phyloP scores from a whole-genome alignment of 2,797 vertebrate species.

The Sebastes taczanowskii region DNA sequence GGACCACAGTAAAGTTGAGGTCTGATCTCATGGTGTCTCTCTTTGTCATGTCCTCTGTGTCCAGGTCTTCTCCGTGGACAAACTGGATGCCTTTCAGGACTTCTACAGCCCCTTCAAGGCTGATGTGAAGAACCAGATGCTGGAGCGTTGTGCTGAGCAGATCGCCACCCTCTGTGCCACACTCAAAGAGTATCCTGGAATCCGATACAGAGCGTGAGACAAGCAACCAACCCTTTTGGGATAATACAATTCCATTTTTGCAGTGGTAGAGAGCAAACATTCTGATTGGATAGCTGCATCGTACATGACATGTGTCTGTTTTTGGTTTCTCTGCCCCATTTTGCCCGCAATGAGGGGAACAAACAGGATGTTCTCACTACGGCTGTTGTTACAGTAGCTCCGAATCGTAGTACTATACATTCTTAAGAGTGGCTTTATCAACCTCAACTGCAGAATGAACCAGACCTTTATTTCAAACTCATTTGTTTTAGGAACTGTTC shows the following conservation, averaged over 20 bases:
- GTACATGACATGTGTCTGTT: background rate
- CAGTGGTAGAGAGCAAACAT: background rate
- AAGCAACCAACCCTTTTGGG: background rate
- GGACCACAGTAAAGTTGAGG: background rate
- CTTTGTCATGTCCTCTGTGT: background rate
- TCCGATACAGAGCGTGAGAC: conserved; percentile 93
- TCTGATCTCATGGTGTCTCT: background rate
- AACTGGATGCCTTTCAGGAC: conserved; percentile 93
- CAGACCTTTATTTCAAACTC: background rate
- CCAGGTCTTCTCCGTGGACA: conserved; percentile 89
- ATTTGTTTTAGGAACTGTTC: background rate
- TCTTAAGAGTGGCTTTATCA: background rate
- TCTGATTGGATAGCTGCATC: background rate
- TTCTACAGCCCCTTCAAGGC: conserved; percentile 98
- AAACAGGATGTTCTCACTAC: background rate
- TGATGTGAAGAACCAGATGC: conserved; percentile 93
- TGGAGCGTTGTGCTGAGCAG: conserved; percentile 96
- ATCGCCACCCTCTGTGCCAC: conserved; percentile 94
- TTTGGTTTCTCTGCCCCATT: background rate
- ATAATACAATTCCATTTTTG: background rate
- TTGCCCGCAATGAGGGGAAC: background rate
- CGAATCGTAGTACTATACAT: background rate
- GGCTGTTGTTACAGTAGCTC: background rate
- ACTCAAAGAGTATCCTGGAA: conserved; percentile 95
- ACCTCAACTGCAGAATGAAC: background rate